Evolutionary conservation across 2,888 invertebrate genomes (phyloP).

Genomic region (Tribolium freemani): DNA sequence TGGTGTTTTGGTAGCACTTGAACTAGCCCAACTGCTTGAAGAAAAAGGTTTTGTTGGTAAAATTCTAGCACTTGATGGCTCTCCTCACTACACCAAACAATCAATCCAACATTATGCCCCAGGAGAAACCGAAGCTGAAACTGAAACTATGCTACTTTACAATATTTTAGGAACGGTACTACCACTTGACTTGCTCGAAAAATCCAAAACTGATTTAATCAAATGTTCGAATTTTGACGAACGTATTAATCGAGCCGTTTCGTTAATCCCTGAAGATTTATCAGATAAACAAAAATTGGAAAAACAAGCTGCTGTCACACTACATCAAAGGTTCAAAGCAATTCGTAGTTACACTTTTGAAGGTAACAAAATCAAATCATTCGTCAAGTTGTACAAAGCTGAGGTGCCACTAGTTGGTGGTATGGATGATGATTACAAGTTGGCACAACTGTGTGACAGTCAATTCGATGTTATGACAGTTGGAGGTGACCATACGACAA

Average conservation of each 20-base stretch:
- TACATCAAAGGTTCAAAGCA: not conserved
- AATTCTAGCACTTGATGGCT: constrained; percentile 12
- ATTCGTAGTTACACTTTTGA: not conserved
- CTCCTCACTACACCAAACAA: not conserved
- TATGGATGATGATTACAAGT: constrained; percentile 5
- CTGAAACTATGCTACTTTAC: not conserved
- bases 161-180: not conserved
- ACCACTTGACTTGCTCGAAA: not conserved
- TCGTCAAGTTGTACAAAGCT: constrained; percentile 2
- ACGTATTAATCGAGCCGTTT: not conserved
- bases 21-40: constrained; percentile 11
- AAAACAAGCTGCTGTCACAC: not conserved
- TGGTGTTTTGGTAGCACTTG: constrained; percentile 12
- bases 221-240: constrained; percentile 16
- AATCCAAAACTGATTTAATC: not conserved
- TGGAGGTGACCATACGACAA: constrained; percentile 13
- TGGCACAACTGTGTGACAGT: constrained; percentile 4
- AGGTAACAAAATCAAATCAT: constrained; percentile 5
- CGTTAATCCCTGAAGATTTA: not conserved
- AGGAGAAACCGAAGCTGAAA: not conserved
- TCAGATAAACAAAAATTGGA: not conserved
- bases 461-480: not conserved
- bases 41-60: constrained; percentile 1
- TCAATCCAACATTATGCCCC: not conserved
- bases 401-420: not conserved